phyloP scores from a whole-genome alignment of 2,888 invertebrate genomes.

The Sinhomidia bicolor region DNA sequence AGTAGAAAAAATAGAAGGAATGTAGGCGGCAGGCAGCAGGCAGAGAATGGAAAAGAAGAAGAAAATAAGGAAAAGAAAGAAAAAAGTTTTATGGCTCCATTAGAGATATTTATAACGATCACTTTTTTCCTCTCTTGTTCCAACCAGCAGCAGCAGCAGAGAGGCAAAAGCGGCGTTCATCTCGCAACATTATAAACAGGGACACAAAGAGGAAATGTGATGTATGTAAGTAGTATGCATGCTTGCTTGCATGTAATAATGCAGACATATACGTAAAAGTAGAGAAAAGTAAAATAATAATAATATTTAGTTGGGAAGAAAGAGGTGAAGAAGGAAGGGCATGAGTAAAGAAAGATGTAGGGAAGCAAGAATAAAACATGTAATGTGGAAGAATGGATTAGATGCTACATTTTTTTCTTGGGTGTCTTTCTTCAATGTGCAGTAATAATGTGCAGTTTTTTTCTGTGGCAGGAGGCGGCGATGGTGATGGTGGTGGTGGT shows the following conservation, averaged over 20 bases:
- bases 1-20: too few relatives aligned
- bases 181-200: neutral
- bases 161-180: too few relatives aligned
- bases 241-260: neutral
- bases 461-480: neutral
- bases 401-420: slow-evolving; percentile 6
- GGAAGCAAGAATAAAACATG: slow-evolving; percentile 23
- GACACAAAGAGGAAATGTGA: neutral
- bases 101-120: slow-evolving; percentile 73
- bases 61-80: slow-evolving; percentile 26
- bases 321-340: neutral
- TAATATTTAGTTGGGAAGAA: neutral
- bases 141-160: too few relatives aligned
- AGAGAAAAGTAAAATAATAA: neutral
- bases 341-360: neutral
- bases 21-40: neutral
- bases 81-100: slow-evolving; percentile 73
- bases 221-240: slow-evolving; percentile 2
- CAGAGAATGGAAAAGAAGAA: neutral
- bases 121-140: slow-evolving; percentile 46
- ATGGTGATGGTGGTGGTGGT: neutral
- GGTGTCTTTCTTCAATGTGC: neutral
- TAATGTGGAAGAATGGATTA: slow-evolving; percentile 21
- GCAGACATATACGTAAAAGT: too few relatives aligned
- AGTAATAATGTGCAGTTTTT: slow-evolving; percentile 30